Conservation (phyloP, 2,888 invertebrate species). For the Epistrophe eligans region DNA sequence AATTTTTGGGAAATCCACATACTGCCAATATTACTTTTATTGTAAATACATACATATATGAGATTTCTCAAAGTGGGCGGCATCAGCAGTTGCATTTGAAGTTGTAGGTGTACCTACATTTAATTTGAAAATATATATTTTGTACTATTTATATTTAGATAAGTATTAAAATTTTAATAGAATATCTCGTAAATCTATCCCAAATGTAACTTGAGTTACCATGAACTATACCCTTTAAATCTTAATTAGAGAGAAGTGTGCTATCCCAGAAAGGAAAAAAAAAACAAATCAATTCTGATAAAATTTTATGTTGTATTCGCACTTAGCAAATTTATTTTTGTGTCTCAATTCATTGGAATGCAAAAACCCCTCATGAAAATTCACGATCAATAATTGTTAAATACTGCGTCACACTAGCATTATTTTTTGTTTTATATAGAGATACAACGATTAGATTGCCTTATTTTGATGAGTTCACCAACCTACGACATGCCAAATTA, state of each 20-base stretch:
- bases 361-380: background rate
- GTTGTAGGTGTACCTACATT: too few species aligned
- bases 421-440: background rate
- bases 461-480: constrained; percentile 36
- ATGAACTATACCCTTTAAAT: background rate
- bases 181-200: too few species aligned
- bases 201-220: too few species aligned
- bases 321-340: constrained; percentile 1
- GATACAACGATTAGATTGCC: constrained; percentile 41
- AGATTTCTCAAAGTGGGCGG: too few species aligned
- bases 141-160: too few species aligned
- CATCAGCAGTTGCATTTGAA: too few species aligned
- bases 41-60: too few species aligned
- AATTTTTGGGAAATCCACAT: too few species aligned
- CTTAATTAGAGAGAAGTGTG: background rate
- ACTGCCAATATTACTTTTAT: too few species aligned
- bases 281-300: constrained; percentile 8
- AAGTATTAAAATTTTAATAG: too few species aligned
- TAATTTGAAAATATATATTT: too few species aligned
- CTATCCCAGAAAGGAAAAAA: background rate
- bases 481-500: constrained; percentile 10
- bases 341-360: constrained; percentile 21
- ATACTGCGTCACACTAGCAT: constrained; percentile 3
- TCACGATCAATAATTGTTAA: background rate
- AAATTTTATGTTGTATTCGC: background rate